phyloP scores from a whole-genome alignment of 1,140 invertebrate species.

The Radopholus similis region DNA sequence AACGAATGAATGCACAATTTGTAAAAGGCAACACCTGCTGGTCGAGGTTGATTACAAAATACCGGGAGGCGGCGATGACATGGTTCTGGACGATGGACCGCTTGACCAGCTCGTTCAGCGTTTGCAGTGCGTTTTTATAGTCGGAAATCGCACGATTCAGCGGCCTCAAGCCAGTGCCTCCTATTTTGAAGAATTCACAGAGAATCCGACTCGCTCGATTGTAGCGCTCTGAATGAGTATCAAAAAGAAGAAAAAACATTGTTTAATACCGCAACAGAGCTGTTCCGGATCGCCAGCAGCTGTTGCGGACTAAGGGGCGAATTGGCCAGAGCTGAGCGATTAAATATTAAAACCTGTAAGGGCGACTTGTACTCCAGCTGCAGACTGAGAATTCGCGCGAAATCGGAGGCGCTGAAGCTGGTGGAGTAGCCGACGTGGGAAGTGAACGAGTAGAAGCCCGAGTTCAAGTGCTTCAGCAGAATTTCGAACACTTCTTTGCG shows the following conservation, averaged over 20 bases:
- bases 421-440: constrained; percentile 23
- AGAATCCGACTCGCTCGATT: constrained; percentile 13
- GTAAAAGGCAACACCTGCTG: constrained; percentile 12
- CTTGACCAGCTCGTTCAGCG: constrained; percentile 15
- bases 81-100: constrained; percentile 20
- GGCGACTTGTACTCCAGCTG: constrained; percentile 9
- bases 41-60: constrained; percentile 9
- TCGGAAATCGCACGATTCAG: neutral
- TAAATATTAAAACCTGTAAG: neutral
- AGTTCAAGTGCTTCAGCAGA: constrained; percentile 17
- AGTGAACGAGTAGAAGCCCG: constrained; percentile 25
- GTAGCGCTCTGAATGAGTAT: no score
- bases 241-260: no score
- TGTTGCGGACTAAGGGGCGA: neutral
- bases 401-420: constrained; percentile 20
- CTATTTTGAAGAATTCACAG: constrained; percentile 18
- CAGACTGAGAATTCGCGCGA: constrained; percentile 21
- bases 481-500: constrained; percentile 26
- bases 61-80: constrained; percentile 14
- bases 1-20: neutral
- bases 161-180: constrained; percentile 1
- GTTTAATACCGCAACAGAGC: neutral
- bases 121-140: constrained; percentile 16
- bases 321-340: neutral
- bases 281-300: neutral